These are phyloP conservation scores for Monoplex corrugatus DNA, from an alignment of 2,888 invertebrate species.

Conservation along the genomic window DNA sequence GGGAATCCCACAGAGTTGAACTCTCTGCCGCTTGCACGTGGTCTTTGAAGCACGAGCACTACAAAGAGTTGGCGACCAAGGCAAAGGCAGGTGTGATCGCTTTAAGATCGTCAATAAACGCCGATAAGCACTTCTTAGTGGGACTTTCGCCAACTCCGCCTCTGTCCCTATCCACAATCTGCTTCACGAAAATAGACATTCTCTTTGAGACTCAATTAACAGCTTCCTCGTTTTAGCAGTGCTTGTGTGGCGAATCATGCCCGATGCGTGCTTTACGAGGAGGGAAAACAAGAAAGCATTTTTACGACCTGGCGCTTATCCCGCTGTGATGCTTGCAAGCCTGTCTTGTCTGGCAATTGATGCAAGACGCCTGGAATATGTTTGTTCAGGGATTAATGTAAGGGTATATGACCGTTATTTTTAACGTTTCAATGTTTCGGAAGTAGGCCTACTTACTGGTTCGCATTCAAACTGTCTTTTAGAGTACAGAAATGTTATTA, in stretches of 20 bases:
- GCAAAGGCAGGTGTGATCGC: conserved; percentile 7
- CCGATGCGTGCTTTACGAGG: not conserved
- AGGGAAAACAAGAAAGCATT: not conserved
- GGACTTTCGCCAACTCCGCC: conserved; percentile 4
- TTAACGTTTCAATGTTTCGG: no score
- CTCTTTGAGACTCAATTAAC: conserved; percentile 37
- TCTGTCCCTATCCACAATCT: not conserved
- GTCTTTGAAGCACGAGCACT: conserved; percentile 5
- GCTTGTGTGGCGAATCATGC: conserved; percentile 24
- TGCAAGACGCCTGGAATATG: no score
- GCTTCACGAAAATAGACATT: conserved; percentile 29
- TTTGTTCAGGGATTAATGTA: no score
- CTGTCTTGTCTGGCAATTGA: no score
- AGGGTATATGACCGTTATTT: no score
- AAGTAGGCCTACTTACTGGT: no score
- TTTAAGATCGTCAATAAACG: not conserved
- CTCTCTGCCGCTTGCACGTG: not conserved
- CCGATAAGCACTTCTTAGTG: not conserved
- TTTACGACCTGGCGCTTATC: not conserved
- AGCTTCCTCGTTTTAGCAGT: not conserved
- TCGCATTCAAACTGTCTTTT: no score
- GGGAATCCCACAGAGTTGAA: not conserved
- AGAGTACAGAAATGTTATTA: no score
- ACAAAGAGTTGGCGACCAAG: conserved; percentile 5
- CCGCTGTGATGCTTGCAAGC: not conserved